Evolutionary conservation across 2,888 invertebrate genomes (phyloP), one percentile per base, ranked within the genome.

Genomic region (Siphlonurus alternatus): DNA sequence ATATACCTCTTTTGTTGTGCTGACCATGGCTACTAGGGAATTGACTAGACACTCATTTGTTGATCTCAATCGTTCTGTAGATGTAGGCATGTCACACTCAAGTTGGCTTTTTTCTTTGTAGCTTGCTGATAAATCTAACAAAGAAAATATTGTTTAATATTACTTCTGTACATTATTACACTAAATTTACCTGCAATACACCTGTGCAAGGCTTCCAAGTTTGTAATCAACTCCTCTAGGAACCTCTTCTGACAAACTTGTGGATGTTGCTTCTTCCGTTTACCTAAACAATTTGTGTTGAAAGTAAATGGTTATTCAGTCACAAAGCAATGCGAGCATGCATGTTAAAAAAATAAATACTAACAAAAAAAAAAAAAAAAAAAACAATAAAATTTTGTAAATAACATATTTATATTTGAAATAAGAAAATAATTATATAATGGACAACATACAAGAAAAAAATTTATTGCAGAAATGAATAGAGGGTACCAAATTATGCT

Each of bases 31-130:
- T 25, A 76, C 71, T 5, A 78, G 70, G 2, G 77, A 72, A 3
- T 76, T 73, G 20, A 77, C 71, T 24, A 79, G 72, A 68, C 77
- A 77, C 65, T 76, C 76, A 68, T 78, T 76, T 10, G 77, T 76
- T 7, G 76, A 75, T 65, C 74, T 73, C 64, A 78, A 70, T 66
- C 74, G 73, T 68, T 75, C 74, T 19, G 76, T 73, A 1, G 74
- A 73, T 62, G 76, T 76, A 2, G 78, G 76, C 61, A 79, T 68
- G 67, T 78, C 76, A 65, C 75, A 74, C 67, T 78, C 79, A 62
- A 76, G 66, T 2, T 73, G 71, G 62, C 75, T 72, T 70, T 78
- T 78, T 64, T 73, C 65, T 56, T 69, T 71, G 68, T 72, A 73
- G 24, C 70, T 71, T 66, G 74, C 74, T 65, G 73, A 76, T 23